Evolutionary conservation across 2,797 vertebrate genomes (phyloP), one percentile per base, ranked within the genome.

Genomic region (Crenichthys baileyi): DNA sequence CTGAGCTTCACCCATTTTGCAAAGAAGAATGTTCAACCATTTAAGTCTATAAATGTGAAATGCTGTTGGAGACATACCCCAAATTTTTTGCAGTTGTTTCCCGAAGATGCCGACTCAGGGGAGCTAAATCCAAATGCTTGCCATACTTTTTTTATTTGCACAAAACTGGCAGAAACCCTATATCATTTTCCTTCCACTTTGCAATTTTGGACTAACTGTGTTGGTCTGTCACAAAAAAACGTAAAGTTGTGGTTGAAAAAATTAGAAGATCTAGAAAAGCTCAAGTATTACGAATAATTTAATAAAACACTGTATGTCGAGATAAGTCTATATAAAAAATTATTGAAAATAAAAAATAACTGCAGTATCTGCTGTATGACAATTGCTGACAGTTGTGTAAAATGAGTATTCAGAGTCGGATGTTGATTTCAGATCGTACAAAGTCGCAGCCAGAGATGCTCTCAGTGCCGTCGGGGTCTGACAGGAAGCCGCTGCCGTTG

Each of bases 401-500:
- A 70, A 22, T 1, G 5, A 46, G 11, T 41, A 4, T 46, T 93
- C 77, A 94, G 51, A 94, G 90, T 5, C 77, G 87, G 72, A 94
- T 92, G 83, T 93, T 92, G 82, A 93, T 87, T 87, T 95, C 92
- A 56, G 93, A 94, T 73, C 83, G 85, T 2, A 60, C 79, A 0
- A 85, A 85, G 0, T 93, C 92, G 0, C 89, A 91, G 0, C 90
- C 90, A 0, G 74, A 87, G 68, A 85, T 41, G 20, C 93, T 94
- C 68, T 94, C 93, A 0, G 87, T 88, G 75, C 92, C 88, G 0
- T 94, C 93, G 0, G 70, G 87, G 0, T 95, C 93, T 1, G 94
- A 94, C 80, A 94, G 90, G 18, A 94, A 94, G 41, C 93, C 92
- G 2, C 94, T 95, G 74, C 94, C 94, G 0, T 80, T 76, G 31